A percentile compares a stretch with the other conserved stretches of the same genome.
Evolutionary conservation across 2,113 vertebrate species (phyloP).

Genomic region (Periophthalmodon schlosseri): DNA sequence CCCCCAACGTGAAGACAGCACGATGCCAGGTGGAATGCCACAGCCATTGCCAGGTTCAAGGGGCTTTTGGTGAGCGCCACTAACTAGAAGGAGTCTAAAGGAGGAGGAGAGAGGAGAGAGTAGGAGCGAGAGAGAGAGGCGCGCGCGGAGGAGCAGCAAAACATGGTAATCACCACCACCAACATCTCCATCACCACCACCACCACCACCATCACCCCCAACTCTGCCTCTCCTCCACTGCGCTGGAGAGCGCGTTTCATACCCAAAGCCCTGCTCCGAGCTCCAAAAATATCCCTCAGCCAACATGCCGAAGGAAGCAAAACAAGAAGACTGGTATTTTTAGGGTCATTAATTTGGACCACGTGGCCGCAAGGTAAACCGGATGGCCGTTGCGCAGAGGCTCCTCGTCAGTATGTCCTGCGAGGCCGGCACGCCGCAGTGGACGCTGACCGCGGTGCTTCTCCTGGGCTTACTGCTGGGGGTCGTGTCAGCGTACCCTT

Average conservation of each 20-base stretch:
- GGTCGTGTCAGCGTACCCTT: conserved; percentile 80
- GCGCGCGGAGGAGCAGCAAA: conserved; percentile 77
- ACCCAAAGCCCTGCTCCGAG: conserved; percentile 87
- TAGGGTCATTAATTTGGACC: conserved; percentile 96
- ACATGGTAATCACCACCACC: conserved; percentile 83
- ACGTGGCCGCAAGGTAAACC: conserved; percentile 94
- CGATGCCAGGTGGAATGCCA: conserved; percentile 80
- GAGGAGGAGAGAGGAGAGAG: conserved; percentile 35
- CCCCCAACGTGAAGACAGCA: conserved; percentile 79
- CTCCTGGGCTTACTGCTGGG: conserved; percentile 85
- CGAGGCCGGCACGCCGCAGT: conserved; percentile 83
- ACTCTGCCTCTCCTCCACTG: conserved; percentile 78
- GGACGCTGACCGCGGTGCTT: conserved; percentile 83
- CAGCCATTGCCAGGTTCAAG: conserved; percentile 74
- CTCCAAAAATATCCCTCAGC: conserved; percentile 95
- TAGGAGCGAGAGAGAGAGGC: conserved; percentile 55
- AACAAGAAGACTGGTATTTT: conserved; percentile 98
- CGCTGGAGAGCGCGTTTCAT: conserved; percentile 85
- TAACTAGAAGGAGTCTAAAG: conserved; percentile 46
- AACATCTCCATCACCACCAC: conserved; percentile 65
- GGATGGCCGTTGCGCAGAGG: conserved; percentile 90
- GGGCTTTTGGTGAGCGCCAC: conserved; percentile 74
- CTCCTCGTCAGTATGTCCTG: conserved; percentile 93
- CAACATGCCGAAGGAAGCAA: conserved; percentile 93
- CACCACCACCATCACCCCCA: conserved; percentile 67